These are phyloP conservation scores for Dendrophyllia cribrosa DNA, from an alignment of 64 coral and sea anemone species.

Conservation along the genomic window DNA sequence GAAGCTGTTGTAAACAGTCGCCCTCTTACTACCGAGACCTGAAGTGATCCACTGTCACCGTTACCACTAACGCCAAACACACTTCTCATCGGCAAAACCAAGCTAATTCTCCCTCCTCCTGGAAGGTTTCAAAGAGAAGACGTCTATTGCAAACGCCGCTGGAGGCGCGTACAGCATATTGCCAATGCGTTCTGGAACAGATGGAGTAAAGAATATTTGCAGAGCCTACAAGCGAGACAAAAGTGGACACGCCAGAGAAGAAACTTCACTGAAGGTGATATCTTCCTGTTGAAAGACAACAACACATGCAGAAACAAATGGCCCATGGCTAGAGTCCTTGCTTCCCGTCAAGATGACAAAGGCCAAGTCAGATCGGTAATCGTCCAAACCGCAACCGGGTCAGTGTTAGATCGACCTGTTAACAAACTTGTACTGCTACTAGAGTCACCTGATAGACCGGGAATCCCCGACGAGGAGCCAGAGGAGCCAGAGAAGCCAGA, in stretches of 20 bases:
- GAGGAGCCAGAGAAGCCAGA: too few relatives aligned
- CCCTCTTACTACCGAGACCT: slow-evolving; percentile 5
- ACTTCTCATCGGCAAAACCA: neutral
- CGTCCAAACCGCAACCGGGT: too few relatives aligned
- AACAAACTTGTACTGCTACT: slow-evolving; percentile 26
- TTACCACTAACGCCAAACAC: slow-evolving; percentile 30
- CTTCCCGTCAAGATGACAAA: too few relatives aligned
- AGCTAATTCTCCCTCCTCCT: neutral
- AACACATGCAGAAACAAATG: too few relatives aligned
- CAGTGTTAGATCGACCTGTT: neutral
- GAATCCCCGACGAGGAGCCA: too few relatives aligned
- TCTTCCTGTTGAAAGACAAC: too few relatives aligned
- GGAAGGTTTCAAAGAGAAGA: slow-evolving; percentile 17
- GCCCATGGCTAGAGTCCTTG: too few relatives aligned
- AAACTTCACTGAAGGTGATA: too few relatives aligned
- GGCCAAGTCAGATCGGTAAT: too few relatives aligned
- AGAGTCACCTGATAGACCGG: slow-evolving; percentile 32
- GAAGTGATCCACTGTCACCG: slow-evolving; percentile 30
- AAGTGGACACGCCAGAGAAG: too few relatives aligned
- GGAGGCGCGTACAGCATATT: slow-evolving; percentile 20
- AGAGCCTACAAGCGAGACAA: slow-evolving; percentile 24
- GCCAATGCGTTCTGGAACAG: slow-evolving; percentile 16
- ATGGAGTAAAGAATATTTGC: slow-evolving; percentile 39
- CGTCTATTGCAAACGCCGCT: neutral
- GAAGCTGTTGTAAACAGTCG: neutral